Base-by-base conservation (phyloP, 2,797 vertebrate species). In the Pipistrellus pipistrellus region DNA sequence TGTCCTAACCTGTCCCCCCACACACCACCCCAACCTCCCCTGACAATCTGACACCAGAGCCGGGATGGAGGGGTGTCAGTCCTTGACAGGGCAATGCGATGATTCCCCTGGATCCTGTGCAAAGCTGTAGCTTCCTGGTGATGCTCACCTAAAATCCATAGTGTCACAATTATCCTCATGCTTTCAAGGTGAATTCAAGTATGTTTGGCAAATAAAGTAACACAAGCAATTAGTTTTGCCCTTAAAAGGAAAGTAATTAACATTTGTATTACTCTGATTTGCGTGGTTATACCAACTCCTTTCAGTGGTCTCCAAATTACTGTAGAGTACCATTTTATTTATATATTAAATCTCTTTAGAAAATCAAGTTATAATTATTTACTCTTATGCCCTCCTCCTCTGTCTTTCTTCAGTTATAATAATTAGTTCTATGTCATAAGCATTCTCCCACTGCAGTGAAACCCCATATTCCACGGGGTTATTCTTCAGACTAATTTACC, bases 171-270 rank as follows among this genome's bases (percentile, higher is more conserved):
- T 91, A 32, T 73, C 80, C 20, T 72, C 23, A 46, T 46, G 10
- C 27, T 32, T 92, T 81, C n/a, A 35, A 75, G n/a, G n/a, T 55
- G 27, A 85, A 46, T 44, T 85, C 35, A 93, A 51, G 51, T 86
- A 64, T 32, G 6, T 81, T 77, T 77, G 30, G 12, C 32, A 80
- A 93, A 62, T 71, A 2, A 85, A 80, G 78, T 92, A 73, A 88
- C 5, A 14, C 55, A 86, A 80, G 3, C 18, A 84, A 68, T 87
- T 62, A 5, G 4, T 41, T 83, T 73, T 73, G 15, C 3, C 4
- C 23, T 62, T 55, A 57, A 55, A 41, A 91, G 14, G 41, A 46
- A 66, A 6, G 8, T 8, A 53, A 85, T 55, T 73, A 41, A 38
- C 13, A 87, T 69, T 30, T 78, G 2, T 21, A 46, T 72, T 32